Evolutionary conservation across 2,113 vertebrate genomes (phyloP).

Genomic region (Thamnophis sirtalis): DNA sequence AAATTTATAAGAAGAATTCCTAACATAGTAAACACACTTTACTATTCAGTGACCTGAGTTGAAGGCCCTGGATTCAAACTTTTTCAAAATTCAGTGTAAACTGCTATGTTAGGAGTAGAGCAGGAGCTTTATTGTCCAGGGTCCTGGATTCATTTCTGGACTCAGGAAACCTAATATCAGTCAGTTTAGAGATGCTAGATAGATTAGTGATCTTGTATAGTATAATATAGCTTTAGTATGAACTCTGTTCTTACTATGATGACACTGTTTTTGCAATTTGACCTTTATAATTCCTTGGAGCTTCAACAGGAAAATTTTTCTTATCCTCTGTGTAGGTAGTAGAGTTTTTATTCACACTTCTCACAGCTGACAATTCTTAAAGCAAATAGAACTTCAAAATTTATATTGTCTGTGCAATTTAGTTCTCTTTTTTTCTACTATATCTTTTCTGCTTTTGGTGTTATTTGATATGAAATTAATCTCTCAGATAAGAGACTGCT

Average conservation of each 20-base stretch:
- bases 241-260: not conserved
- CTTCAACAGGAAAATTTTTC: not conserved
- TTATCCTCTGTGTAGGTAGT: not conserved
- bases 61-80: not conserved
- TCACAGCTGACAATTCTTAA: not conserved
- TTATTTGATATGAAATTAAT: not conserved
- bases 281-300: not conserved
- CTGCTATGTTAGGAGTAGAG: not conserved
- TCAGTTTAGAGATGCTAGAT: not conserved
- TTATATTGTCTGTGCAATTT: not conserved
- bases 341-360: not conserved
- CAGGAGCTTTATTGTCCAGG: too few relatives aligned
- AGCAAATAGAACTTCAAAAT: not conserved
- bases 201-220: too few relatives aligned
- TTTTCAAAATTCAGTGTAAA: not conserved
- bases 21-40: fast-evolving
- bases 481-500: not conserved
- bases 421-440: not conserved
- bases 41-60: not conserved
- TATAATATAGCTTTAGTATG: not conserved
- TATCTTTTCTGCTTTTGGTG: not conserved
- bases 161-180: not conserved
- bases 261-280: not conserved
- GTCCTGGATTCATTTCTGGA: not conserved
- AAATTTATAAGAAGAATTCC: not conserved